A percentile compares a stretch with the other conserved stretches of the same genome.
phyloP scores from a whole-genome alignment of 2,888 invertebrate species.

The Erynnis tages region DNA sequence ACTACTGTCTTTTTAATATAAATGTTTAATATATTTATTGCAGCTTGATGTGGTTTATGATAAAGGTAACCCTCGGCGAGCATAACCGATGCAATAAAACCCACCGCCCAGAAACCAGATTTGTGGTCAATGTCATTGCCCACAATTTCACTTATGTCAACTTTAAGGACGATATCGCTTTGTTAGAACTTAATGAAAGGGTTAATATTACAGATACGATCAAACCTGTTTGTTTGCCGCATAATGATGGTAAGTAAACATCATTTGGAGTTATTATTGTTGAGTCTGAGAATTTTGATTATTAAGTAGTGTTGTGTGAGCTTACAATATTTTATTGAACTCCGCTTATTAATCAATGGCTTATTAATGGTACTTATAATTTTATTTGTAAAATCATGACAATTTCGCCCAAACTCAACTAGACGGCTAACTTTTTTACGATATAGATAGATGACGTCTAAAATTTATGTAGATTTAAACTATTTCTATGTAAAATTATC shows the following conservation, averaged over 20 bases:
- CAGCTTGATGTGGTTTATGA: conserved; percentile 96
- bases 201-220: conserved; percentile 89
- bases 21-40: too few species aligned
- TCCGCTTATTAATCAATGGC: too few species aligned
- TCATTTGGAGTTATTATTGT: background rate
- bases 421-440: too few species aligned
- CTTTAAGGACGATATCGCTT: conserved; percentile 92
- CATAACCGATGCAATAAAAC: conserved; percentile 90
- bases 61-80: conserved; percentile 92
- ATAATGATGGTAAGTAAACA: conserved; percentile 74
- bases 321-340: too few species aligned
- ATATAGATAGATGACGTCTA: too few species aligned
- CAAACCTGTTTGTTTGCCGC: conserved; percentile 91
- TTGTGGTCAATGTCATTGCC: conserved; percentile 86
- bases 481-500: too few species aligned
- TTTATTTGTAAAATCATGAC: too few species aligned
- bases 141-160: conserved; percentile 91
- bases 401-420: too few species aligned
- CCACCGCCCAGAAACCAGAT: conserved; percentile 86
- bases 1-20: background rate
- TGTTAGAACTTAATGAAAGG: conserved; percentile 88
- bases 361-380: too few species aligned
- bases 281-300: background rate
- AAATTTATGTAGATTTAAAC: too few species aligned
- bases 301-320: background rate